A percentile compares a stretch with the other conserved stretches of the same genome.
These are phyloP conservation scores for Tetragonula carbonaria DNA, from an alignment of 2,888 invertebrate species.

Conservation along the genomic window DNA sequence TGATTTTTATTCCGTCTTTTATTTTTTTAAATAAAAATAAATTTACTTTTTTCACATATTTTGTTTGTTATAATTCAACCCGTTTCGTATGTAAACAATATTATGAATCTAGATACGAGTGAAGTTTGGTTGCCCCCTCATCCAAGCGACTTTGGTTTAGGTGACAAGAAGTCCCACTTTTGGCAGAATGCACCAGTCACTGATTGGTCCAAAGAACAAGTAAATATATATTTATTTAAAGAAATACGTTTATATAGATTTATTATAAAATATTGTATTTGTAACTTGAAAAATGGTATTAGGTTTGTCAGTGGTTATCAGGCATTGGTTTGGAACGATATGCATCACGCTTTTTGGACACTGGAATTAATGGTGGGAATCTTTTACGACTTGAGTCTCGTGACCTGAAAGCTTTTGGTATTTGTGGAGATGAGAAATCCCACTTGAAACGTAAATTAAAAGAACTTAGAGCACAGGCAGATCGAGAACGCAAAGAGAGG, in stretches of 20 bases:
- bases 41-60: neutral
- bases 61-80: conserved; percentile 21
- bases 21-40: neutral
- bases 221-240: conserved; percentile 77
- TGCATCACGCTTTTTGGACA: conserved; percentile 94
- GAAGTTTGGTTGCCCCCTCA: conserved; percentile 85
- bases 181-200: conserved; percentile 89
- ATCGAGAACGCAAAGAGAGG: conserved; percentile 93
- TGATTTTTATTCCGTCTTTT: conserved; percentile 2
- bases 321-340: conserved; percentile 92
- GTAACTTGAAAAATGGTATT: conserved; percentile 45
- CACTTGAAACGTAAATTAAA: conserved; percentile 94
- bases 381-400: conserved; percentile 95
- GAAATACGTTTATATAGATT: neutral
- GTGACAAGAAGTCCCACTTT: conserved; percentile 88
- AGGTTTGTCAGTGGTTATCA: conserved; percentile 97
- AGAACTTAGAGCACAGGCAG: conserved; percentile 91
- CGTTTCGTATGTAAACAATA: conserved; percentile 26
- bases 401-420: conserved; percentile 94
- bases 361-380: conserved; percentile 94
- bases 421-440: conserved; percentile 92
- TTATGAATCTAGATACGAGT: conserved; percentile 80
- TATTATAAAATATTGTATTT: neutral
- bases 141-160: conserved; percentile 86
- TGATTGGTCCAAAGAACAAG: conserved; percentile 92